phyloP scores from a whole-genome alignment of 2,113 vertebrate species.

The Theropithecus gelada region DNA sequence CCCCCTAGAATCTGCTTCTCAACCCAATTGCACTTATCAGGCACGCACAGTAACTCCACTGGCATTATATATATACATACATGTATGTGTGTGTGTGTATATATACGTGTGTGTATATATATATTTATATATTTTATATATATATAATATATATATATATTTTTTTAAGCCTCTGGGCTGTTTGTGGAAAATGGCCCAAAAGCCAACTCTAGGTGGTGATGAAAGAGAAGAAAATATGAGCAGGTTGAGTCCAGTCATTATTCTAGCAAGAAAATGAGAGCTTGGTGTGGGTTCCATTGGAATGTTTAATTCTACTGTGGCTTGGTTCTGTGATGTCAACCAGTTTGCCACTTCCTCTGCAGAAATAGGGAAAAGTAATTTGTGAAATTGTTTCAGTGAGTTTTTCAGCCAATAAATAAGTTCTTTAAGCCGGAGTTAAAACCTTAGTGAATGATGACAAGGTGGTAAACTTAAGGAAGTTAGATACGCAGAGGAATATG shows the following conservation, averaged over 20 bases:
- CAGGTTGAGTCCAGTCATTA: neutral
- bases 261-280: neutral
- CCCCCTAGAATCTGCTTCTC: neutral
- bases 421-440: neutral
- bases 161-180: neutral
- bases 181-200: neutral
- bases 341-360: neutral
- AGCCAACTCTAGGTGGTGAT: neutral
- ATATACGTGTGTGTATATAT: too few species aligned
- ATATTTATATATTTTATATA: too few species aligned
- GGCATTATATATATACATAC: too few species aligned
- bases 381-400: neutral
- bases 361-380: neutral
- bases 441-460: neutral
- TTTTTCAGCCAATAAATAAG: constrained; percentile 33
- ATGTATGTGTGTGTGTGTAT: too few species aligned
- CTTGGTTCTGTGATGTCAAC: neutral
- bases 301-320: neutral
- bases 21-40: neutral
- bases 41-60: neutral
- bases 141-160: too few species aligned
- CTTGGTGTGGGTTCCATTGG: neutral
- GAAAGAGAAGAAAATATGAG: neutral
- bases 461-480: neutral
- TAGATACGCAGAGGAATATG: neutral